Evolutionary conservation across 1,140 invertebrate species (phyloP), one percentile per base, ranked within the genome.

Genomic region (Magallana ariakensis): DNA sequence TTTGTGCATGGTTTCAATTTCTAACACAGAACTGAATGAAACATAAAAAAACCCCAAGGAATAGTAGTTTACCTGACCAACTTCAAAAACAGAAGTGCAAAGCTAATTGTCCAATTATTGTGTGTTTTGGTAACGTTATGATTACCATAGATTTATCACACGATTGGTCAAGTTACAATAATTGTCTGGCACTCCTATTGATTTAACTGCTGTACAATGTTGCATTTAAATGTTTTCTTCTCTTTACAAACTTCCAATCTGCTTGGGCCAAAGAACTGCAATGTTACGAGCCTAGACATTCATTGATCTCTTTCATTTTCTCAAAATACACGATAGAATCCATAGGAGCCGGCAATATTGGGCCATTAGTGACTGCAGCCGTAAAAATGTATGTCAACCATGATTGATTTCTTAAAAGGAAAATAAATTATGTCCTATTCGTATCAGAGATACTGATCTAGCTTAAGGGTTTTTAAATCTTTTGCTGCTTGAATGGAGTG

Each of bases 381-480:
- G 9, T 75, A 26, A 46, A 75, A 26, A 75, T 9, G 3, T 26
- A 11, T 75, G 19, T 22, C 22, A 75, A 75, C 13, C 8, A 2
- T 75, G 66, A 75, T 75, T 75, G 66, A 75, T 75, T 75, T 75
- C 19, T 75, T 11, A 75, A 75, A 75, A 22, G 66, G 22, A 75
- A 66, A 75, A 75, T 33, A 75, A 75, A 13, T 75, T 75, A 26
- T 75, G 19, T 46, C 33, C 66, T 22, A 75, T 75, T 33, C 22
- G 11, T 75, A 13, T 26, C 9, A 11, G 2, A 26, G 66, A 75
- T 75, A 75, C 33, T 75, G 66, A 75, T 75, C 66, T 75, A 26
- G 22, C 22, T 75, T 26, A 13, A 75, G 66, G 22, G 66, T 26
- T 33, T 75, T 75, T 75, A 75, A 75, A 75, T 75, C 13, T 75